Conservation (phyloP, 2,888 invertebrate species). For the Galerucella pusilla region DNA sequence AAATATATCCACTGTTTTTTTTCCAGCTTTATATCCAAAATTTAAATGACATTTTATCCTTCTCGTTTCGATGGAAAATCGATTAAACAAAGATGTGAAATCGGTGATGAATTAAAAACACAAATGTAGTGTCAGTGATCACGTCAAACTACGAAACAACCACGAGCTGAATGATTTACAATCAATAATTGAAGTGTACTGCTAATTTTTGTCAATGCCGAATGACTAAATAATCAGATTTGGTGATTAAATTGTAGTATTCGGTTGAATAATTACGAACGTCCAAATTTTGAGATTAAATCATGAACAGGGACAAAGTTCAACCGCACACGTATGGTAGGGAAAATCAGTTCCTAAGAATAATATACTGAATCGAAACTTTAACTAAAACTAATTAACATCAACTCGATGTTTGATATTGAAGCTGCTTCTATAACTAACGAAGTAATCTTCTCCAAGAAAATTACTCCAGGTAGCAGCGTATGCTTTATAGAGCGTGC, state of each 20-base stretch:
- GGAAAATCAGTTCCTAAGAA: not conserved
- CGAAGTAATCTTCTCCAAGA: not conserved
- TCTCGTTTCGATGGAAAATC: no score
- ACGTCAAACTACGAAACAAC: no score
- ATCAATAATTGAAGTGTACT: no score
- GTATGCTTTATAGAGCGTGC: not conserved
- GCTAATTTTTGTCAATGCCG: no score
- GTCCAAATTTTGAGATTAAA: not conserved
- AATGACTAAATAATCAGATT: no score
- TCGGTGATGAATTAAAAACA: no score
- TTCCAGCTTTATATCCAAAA: no score
- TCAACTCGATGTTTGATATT: not conserved
- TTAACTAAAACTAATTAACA: not conserved
- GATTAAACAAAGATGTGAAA: no score
- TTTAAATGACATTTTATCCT: no score
- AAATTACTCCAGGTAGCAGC: not conserved
- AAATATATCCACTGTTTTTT: no score
- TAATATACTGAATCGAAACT: not conserved
- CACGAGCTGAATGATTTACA: no score
- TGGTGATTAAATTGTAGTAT: not conserved
- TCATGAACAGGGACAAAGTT: not conserved
- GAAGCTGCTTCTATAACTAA: not conserved
- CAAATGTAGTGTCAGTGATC: no score
- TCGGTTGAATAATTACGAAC: not conserved
- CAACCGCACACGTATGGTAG: not conserved